Conservation (phyloP, 2,113 vertebrate genomes). For the Callipepla californica region DNA sequence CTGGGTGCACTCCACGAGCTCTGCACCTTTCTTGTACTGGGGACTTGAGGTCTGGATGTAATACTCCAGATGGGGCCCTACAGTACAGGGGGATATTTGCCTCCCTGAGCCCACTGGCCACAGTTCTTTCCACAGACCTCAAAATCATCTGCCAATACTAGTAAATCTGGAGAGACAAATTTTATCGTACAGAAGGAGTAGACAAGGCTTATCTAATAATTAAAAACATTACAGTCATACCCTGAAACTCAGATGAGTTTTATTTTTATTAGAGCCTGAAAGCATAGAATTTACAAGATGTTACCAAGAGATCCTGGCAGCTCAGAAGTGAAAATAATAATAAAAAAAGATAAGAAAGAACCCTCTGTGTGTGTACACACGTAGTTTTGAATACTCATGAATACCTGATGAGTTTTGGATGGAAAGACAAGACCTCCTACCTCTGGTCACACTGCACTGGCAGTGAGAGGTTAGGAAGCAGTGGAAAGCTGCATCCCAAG, state of each 20-base stretch:
- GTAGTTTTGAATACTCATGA: not conserved
- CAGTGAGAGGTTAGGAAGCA: not conserved
- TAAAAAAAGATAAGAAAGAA: not conserved
- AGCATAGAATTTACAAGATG: not conserved
- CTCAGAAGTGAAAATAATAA: not conserved
- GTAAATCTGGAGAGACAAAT: not conserved
- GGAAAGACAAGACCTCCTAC: not conserved
- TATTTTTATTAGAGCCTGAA: not conserved
- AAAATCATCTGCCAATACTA: not conserved
- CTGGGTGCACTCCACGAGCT: not conserved
- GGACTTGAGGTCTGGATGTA: not conserved
- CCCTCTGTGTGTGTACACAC: fast-evolving
- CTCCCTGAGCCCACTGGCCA: too few relatives aligned
- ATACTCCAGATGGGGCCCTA: too few relatives aligned
- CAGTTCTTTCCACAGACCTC: not conserved
- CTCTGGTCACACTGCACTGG: not conserved
- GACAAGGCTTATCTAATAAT: not conserved
- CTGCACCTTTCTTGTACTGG: not conserved
- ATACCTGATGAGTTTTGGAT: not conserved
- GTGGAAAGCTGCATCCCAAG: not conserved
- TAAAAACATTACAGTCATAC: not conserved
- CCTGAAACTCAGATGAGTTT: not conserved
- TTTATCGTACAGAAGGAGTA: not conserved
- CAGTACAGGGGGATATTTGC: too few relatives aligned
- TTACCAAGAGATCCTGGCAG: not conserved